Evolutionary conservation across 1,140 invertebrate species (phyloP), one percentile per base, ranked within the genome.

Genomic region (Agrilus planipennis): DNA sequence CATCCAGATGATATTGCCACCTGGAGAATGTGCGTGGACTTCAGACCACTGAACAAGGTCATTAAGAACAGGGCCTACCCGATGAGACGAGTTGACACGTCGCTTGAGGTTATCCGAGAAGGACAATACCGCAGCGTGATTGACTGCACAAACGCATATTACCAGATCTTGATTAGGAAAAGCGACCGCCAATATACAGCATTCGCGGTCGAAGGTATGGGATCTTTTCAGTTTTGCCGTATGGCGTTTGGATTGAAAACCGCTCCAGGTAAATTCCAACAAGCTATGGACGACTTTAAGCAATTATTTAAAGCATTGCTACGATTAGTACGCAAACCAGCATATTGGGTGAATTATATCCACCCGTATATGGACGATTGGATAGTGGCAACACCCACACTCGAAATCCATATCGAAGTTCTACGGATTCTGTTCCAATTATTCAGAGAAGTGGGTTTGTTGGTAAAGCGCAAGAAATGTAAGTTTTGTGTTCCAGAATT

Each of bases 391-490:
- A 32, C 31, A 7, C 31, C 7, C 7, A 32, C 31, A 7, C 14
- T 32, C 15, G 31, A 32, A 32, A 32, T 9, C 6, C 31, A 34
- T 45, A 31, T 59, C 10, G 11, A 37, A 15, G 25, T 40, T 21
- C 45, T 60, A 7, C 23, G 12, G 12, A 12, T 9, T 9, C 7
- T 27, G 12, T 27, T 27, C 23, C 7, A 27, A 9, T 12, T 7
- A 27, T 27, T 27, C 31, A 18, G 19, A 18, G 10, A 16, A 2
- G n/a, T 14, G 41, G 2, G 11, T 22, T 19, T 27, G 18, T 15
- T 44, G 59, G 5, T 61, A 55, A 1, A 35, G 66, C 12, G 32
- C 61, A n/a, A 41, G 48, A 41, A 58, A 51, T 27, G 57, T 57
- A 11, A 40, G 58, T 34, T 58, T 57, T 43, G 7, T 23, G 1